Percentiles rank a stretch among this genome's conserved stretches.
These are phyloP conservation scores for Tachyglossus aculeatus DNA, from an alignment of 2,797 vertebrate species.

Conservation along the genomic window DNA sequence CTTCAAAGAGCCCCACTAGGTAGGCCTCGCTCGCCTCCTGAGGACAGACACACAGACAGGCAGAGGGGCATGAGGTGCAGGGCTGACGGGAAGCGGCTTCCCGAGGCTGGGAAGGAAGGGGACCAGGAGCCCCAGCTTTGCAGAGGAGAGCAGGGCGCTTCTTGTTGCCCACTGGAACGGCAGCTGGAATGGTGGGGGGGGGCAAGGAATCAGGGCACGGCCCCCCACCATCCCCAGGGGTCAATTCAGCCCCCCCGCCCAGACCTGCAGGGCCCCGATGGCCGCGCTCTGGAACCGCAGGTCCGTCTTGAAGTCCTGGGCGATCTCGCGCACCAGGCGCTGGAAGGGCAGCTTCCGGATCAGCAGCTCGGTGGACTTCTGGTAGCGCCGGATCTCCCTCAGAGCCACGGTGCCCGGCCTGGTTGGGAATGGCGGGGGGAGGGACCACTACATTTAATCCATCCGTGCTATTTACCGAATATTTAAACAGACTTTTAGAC, in stretches of 20 bases:
- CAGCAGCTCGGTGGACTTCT: constrained; percentile 90
- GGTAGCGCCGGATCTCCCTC: constrained; percentile 90
- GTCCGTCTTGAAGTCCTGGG: constrained; percentile 86
- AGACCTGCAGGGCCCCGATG: constrained; percentile 79
- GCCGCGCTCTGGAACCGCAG: constrained; percentile 87
- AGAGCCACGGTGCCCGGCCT: constrained; percentile 88
- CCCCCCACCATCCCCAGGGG: too few relatives aligned
- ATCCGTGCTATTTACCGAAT: too few relatives aligned
- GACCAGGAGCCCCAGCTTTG: too few relatives aligned
- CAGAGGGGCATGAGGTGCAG: constrained; percentile 83
- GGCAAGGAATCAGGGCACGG: too few relatives aligned
- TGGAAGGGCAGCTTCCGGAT: constrained; percentile 90
- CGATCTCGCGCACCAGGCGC: constrained; percentile 87
- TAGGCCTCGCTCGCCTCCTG: constrained; percentile 89
- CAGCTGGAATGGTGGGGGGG: too few relatives aligned
- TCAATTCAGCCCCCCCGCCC: constrained; percentile 43
- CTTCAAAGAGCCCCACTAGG: constrained; percentile 89
- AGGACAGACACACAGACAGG: too few relatives aligned
- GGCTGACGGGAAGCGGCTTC: constrained; percentile 80
- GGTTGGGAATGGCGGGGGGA: too few relatives aligned
- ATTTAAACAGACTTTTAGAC: too few relatives aligned
- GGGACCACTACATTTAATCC: neutral
- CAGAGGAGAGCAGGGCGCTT: too few relatives aligned
- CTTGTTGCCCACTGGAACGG: too few relatives aligned
- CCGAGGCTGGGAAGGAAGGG: too few relatives aligned